Conservation (phyloP, 2,113 vertebrate species). For the Galeopterus variegatus region DNA sequence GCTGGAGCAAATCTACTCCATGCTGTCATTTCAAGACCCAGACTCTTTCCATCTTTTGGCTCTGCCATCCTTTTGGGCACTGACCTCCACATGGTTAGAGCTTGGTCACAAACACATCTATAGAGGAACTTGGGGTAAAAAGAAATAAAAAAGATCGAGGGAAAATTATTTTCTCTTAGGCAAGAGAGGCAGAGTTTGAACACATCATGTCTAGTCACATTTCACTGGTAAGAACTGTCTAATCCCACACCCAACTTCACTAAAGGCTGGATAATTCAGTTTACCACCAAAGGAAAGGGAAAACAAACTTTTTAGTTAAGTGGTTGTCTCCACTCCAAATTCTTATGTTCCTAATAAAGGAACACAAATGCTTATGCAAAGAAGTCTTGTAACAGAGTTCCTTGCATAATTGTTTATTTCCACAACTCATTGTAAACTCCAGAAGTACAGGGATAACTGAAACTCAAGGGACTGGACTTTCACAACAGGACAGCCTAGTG, state of each 20-base stretch:
- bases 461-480: background rate
- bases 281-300: background rate
- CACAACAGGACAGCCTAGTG: background rate
- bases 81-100: background rate
- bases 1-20: background rate
- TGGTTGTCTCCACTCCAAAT: background rate
- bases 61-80: background rate
- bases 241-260: background rate
- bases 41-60: background rate
- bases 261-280: background rate
- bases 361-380: too few species aligned
- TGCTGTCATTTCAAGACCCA: background rate
- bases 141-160: background rate
- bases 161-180: background rate
- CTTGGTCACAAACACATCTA: background rate
- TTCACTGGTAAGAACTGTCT: background rate
- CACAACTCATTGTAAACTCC: background rate
- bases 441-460: background rate
- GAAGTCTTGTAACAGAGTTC: background rate
- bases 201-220: background rate
- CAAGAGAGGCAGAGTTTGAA: conserved; percentile 5
- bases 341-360: background rate
- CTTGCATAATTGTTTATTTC: background rate
- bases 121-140: background rate
- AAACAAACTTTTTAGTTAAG: background rate